phyloP scores from a whole-genome alignment of 2,888 invertebrate species.

The Phlogophora meticulosa region DNA sequence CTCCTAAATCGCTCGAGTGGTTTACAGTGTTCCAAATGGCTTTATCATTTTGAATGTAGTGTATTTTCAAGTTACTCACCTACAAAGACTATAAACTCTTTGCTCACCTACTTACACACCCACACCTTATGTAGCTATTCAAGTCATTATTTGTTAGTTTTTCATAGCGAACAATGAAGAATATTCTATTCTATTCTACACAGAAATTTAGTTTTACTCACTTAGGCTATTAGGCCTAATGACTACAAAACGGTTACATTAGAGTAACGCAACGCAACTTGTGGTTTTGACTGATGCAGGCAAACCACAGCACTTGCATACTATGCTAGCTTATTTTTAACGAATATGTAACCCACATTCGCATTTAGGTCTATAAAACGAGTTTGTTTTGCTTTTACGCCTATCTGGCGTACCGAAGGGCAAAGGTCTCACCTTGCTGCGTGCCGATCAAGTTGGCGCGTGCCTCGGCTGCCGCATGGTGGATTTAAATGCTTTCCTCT shows the following conservation, averaged over 20 bases:
- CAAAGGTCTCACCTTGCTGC: constrained; percentile 70
- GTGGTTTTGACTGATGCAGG: constrained; percentile 1
- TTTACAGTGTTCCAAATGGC: not conserved
- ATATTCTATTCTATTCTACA: too few species aligned
- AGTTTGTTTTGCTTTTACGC: constrained; percentile 52
- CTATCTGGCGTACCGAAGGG: constrained; percentile 64
- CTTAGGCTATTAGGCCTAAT: not conserved
- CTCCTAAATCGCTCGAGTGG: not conserved
- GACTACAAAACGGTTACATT: constrained; percentile 1
- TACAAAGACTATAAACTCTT: too few species aligned
- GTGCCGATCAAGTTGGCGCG: constrained; percentile 71
- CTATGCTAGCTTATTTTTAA: constrained; percentile 17
- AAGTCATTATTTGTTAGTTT: too few species aligned
- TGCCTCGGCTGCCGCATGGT: constrained; percentile 73
- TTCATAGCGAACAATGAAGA: too few species aligned
- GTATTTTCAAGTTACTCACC: not conserved
- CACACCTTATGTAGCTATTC: too few species aligned
- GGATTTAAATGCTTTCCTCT: constrained; percentile 73
- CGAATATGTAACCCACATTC: constrained; percentile 33
- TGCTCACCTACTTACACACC: too few species aligned
- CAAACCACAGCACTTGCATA: not conserved
- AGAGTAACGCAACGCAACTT: not conserved
- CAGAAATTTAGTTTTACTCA: too few species aligned
- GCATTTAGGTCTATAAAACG: constrained; percentile 50
- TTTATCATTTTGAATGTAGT: too few species aligned